phyloP scores from a whole-genome alignment of 2,797 vertebrate species.

The Takifugu rubripes region DNA sequence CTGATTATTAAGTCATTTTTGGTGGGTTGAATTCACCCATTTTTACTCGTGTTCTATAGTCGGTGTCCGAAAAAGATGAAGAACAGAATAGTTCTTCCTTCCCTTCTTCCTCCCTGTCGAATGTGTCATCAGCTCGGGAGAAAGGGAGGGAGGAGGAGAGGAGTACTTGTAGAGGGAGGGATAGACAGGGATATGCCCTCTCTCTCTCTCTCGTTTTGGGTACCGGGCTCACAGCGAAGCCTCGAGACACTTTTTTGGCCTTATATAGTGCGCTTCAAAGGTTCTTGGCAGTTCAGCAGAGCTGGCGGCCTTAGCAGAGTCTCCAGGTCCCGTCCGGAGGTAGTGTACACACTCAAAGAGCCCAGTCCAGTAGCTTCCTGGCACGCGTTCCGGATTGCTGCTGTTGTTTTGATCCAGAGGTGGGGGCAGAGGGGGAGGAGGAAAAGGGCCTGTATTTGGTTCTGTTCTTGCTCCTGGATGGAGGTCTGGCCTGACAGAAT shows the following conservation, averaged over 20 bases:
- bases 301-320: conserved; percentile 51
- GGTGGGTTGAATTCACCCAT: no score
- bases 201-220: conserved; percentile 40
- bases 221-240: conserved; percentile 58
- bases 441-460: conserved; percentile 57
- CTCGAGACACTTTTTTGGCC: conserved; percentile 65
- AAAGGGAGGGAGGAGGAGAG: conserved; percentile 34
- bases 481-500: conserved; percentile 42
- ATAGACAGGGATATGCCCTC: conserved; percentile 58
- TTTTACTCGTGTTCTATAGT: no score
- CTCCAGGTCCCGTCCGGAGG: conserved; percentile 55
- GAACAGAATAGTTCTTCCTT: background rate
- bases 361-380: conserved; percentile 62
- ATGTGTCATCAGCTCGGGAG: conserved; percentile 38
- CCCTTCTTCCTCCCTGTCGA: conserved; percentile 21
- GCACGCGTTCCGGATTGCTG: conserved; percentile 68
- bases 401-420: conserved; percentile 60
- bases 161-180: conserved; percentile 36
- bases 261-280: conserved; percentile 69
- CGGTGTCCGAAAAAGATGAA: background rate
- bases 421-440: conserved; percentile 22
- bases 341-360: conserved; percentile 40
- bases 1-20: no score
- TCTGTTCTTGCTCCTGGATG: conserved; percentile 46
- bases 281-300: conserved; percentile 58